These are phyloP conservation scores for Sinocyclocheilus grahami DNA, from an alignment of 2,113 vertebrate genomes.

Conservation along the genomic window DNA sequence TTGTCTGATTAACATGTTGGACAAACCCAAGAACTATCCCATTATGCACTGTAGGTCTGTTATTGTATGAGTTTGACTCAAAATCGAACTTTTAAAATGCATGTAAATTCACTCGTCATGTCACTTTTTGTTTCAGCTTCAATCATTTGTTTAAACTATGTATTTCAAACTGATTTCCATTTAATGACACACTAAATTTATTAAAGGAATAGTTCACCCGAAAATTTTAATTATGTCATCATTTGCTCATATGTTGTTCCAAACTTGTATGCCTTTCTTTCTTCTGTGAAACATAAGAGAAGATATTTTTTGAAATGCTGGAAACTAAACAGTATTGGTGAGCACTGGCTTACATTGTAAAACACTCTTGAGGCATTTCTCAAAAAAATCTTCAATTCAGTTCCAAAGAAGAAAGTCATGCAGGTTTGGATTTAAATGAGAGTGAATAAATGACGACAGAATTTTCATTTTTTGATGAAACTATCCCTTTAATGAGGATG, in stretches of 20 bases:
- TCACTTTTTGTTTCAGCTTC: not conserved
- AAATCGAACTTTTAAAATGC: not conserved
- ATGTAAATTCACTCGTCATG: not conserved
- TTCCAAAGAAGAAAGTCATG: not conserved
- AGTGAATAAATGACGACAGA: not conserved
- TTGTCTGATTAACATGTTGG: not conserved
- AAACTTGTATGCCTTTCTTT: not conserved
- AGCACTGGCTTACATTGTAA: not conserved
- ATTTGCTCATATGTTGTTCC: not conserved
- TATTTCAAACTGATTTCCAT: not conserved
- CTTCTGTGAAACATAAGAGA: not conserved
- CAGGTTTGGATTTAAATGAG: too few relatives aligned
- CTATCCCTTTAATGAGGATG: not conserved
- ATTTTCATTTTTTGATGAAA: not conserved
- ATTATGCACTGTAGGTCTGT: not conserved
- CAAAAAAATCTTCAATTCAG: not conserved
- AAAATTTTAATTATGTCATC: not conserved
- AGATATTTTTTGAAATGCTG: not conserved
- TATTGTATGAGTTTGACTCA: not conserved
- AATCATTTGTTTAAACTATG: not conserved
- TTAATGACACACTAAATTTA: not conserved
- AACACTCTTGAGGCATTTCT: not conserved
- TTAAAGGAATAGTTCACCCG: not conserved
- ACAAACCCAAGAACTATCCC: not conserved
- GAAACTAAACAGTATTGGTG: not conserved